A percentile compares a stretch with the other conserved stretches of the same genome.
These are phyloP conservation scores for Callitettix versicolor DNA, from an alignment of 1,140 invertebrate genomes.

Conservation along the genomic window DNA sequence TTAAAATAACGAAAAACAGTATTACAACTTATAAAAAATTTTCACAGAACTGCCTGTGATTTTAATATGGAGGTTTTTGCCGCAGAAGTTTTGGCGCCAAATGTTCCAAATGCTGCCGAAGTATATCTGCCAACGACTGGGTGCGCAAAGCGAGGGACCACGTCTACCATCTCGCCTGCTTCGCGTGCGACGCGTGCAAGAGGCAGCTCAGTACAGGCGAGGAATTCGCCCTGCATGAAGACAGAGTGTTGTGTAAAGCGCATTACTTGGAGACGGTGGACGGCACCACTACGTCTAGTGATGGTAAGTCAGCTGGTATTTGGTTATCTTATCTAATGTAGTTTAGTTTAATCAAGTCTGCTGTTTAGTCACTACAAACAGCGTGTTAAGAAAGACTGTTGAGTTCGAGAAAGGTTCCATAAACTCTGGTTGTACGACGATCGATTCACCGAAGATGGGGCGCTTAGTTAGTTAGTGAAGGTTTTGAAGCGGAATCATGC, in stretches of 20 bases:
- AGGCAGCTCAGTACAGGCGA: slow-evolving; percentile 93
- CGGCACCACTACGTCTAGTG: slow-evolving; percentile 76
- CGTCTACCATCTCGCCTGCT: slow-evolving; percentile 96
- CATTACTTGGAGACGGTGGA: slow-evolving; percentile 92
- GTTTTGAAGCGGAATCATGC: no score
- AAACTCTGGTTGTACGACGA: no score
- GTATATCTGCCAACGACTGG: slow-evolving; percentile 92
- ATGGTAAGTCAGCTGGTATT: slow-evolving; percentile 66
- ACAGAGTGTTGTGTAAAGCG: slow-evolving; percentile 85
- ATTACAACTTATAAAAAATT: no score
- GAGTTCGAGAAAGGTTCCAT: no score
- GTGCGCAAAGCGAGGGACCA: slow-evolving; percentile 85
- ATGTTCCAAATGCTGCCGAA: slow-evolving; percentile 88
- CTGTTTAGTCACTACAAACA: no score
- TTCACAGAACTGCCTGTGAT: no score
- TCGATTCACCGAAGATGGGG: no score
- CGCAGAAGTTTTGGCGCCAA: slow-evolving; percentile 91
- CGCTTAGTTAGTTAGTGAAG: no score
- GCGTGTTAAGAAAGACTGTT: no score
- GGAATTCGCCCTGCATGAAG: slow-evolving; percentile 91
- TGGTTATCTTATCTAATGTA: no score
- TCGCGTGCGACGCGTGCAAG: slow-evolving; percentile 95
- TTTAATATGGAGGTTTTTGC: slow-evolving; percentile 16
- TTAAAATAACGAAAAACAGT: no score
- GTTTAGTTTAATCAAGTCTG: no score